These are phyloP conservation scores for Syngnathus floridae DNA, from an alignment of 2,113 vertebrate species.

Conservation along the genomic window DNA sequence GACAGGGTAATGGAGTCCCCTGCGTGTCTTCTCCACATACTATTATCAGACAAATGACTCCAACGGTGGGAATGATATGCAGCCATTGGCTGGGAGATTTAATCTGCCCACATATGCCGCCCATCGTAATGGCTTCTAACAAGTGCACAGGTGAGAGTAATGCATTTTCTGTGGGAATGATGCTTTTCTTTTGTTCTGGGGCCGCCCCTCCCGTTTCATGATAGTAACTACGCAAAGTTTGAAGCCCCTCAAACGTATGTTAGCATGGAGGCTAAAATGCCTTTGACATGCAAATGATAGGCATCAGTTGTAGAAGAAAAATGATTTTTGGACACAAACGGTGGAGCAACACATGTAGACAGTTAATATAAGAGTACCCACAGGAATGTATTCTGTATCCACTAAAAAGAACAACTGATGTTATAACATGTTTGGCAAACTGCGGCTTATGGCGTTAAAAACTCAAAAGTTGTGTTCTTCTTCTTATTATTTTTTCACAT, in stretches of 20 bases:
- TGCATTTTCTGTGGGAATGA: background rate
- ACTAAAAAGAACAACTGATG: no score
- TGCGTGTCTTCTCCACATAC: constrained; percentile 41
- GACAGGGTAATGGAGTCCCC: constrained; percentile 27
- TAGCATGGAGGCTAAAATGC: background rate
- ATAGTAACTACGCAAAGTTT: background rate
- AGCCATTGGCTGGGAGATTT: constrained; percentile 59
- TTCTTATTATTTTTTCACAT: background rate
- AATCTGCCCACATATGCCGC: constrained; percentile 51
- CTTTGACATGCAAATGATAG: no score
- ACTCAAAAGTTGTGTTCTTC: no score
- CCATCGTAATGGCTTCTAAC: constrained; percentile 57
- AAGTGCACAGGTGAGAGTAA: constrained; percentile 14
- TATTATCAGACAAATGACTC: constrained; percentile 60
- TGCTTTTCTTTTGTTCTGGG: no score
- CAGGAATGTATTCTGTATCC: no score
- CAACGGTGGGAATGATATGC: constrained; percentile 62
- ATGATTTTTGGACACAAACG: no score
- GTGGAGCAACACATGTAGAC: no score
- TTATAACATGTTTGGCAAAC: no score
- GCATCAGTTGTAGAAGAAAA: no score
- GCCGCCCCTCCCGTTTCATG: background rate
- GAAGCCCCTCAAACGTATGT: background rate
- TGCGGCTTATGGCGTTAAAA: no score
- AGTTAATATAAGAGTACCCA: no score